Conservation (phyloP, 2,113 vertebrate genomes). For the Petroica traversi region DNA sequence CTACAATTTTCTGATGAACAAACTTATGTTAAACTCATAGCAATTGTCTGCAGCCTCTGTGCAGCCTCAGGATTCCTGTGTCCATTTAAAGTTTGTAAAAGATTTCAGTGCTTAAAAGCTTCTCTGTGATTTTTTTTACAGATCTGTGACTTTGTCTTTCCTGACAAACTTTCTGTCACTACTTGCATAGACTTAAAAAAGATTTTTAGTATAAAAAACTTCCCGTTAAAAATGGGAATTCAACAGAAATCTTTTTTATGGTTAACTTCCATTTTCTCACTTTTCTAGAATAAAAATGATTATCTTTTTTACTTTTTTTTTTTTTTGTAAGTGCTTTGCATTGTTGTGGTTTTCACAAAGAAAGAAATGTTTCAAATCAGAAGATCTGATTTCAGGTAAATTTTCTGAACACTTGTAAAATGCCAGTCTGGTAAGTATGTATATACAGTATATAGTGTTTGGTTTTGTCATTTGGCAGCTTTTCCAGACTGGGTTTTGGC, state of each 20-base stretch:
- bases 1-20: neutral
- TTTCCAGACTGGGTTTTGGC: neutral
- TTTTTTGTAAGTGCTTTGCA: neutral
- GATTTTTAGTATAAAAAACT: neutral
- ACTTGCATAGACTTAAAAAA: neutral
- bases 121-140: neutral
- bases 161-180: neutral
- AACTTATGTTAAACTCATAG: rapidly evolving
- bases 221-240: neutral
- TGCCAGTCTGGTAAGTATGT: neutral
- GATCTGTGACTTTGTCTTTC: neutral
- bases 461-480: neutral
- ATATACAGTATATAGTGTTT: neutral
- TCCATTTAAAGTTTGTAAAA: neutral
- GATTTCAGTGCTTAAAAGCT: neutral
- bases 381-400: neutral
- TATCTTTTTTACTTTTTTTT: neutral
- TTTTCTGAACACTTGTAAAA: neutral
- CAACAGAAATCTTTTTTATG: neutral
- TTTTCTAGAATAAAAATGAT: neutral
- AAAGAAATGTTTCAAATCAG: neutral
- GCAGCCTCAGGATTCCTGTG: neutral
- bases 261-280: neutral
- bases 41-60: neutral
- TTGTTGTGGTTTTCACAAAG: neutral